These are phyloP conservation scores for Lithophane semibrunnea DNA, from an alignment of 2,888 invertebrate species.

Conservation along the genomic window DNA sequence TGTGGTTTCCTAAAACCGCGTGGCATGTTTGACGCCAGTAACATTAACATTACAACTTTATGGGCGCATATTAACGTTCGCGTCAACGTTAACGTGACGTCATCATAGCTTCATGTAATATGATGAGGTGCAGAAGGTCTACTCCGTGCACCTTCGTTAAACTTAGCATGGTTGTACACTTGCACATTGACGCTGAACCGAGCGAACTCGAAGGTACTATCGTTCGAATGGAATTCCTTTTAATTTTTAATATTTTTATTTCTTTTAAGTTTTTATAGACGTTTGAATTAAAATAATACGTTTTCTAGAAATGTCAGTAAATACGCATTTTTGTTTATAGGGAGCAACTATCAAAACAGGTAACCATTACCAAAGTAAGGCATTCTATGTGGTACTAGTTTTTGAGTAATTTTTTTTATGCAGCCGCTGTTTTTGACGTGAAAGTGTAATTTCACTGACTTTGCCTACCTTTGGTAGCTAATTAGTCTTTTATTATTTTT, in stretches of 20 bases:
- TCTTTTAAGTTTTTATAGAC: background rate
- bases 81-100: slow-evolving; percentile 53
- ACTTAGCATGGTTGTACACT: background rate
- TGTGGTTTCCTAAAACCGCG: slow-evolving; percentile 49
- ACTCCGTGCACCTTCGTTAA: background rate
- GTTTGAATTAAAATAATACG: background rate
- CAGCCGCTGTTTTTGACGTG: background rate
- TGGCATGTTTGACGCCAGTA: slow-evolving; percentile 63
- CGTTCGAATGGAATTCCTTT: background rate
- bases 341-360: background rate
- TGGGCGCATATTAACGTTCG: slow-evolving; percentile 51
- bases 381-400: background rate
- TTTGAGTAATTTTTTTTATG: background rate
- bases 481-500: background rate
- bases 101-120: slow-evolving; percentile 4
- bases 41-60: slow-evolving; percentile 64
- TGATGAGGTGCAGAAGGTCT: slow-evolving; percentile 28
- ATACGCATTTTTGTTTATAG: background rate
- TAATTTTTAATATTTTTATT: too few relatives aligned
- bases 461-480: background rate
- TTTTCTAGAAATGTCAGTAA: background rate
- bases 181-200: background rate
- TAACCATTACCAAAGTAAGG: background rate
- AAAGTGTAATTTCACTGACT: background rate
- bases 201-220: background rate